These are phyloP conservation scores for Ichneumoninae sp. DNA, from an alignment of 2,888 invertebrate species.

Conservation along the genomic window DNA sequence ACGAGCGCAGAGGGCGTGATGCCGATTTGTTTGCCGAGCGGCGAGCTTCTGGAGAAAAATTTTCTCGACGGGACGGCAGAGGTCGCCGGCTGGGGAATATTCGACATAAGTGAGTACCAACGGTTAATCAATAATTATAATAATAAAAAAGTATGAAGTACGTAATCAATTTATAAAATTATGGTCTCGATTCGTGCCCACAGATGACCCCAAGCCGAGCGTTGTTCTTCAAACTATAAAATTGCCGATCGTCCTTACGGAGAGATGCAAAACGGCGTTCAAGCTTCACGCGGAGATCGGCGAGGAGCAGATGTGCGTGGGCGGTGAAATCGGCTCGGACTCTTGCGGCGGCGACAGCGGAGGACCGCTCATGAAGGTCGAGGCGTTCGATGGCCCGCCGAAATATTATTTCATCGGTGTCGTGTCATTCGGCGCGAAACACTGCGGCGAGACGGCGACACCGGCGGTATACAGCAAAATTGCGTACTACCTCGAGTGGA, in stretches of 20 bases:
- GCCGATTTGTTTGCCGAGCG: constrained; percentile 87
- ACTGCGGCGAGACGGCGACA: constrained; percentile 86
- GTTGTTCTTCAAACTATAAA: constrained; percentile 83
- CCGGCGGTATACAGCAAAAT: constrained; percentile 91
- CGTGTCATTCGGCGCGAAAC: constrained; percentile 87
- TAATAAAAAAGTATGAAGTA: background rate
- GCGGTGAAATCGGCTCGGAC: constrained; percentile 86
- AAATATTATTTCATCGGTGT: constrained; percentile 87
- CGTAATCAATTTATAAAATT: background rate
- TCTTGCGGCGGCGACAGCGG: constrained; percentile 88
- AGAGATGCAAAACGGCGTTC: constrained; percentile 72
- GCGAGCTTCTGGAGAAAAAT: constrained; percentile 81
- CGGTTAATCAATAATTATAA: background rate
- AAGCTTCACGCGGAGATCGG: constrained; percentile 72
- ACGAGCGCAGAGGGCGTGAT: constrained; percentile 79
- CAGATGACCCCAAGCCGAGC: constrained; percentile 75
- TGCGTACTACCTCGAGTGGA: constrained; percentile 88
- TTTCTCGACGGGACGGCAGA: constrained; percentile 84
- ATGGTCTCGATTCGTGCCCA: background rate
- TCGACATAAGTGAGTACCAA: constrained; percentile 78
- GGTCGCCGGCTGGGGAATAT: constrained; percentile 87
- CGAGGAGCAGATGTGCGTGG: constrained; percentile 86
- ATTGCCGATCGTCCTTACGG: constrained; percentile 84
- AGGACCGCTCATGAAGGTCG: constrained; percentile 85
- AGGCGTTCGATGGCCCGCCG: constrained; percentile 85